Base-by-base conservation (phyloP, 1,140 invertebrate genomes). In the Drosophila repletoides region DNA sequence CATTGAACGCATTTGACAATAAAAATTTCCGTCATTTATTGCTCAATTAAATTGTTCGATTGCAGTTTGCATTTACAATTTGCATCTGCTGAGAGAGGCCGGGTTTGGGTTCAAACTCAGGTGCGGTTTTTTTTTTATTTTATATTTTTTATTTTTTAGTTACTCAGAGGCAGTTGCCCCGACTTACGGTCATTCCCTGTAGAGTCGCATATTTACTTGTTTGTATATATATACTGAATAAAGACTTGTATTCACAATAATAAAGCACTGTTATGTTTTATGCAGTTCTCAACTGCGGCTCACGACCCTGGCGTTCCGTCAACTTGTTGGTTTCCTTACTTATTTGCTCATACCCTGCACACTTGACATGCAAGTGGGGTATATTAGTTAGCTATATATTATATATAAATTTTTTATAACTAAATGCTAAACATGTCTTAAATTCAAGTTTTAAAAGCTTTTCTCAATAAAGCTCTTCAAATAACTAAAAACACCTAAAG, bases 21-120 rank as follows among this genome's bases (percentile, higher is more conserved):
- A 40, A 55, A 64, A 55, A 64, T 68, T 84, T 84, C 80, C 80
- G 80, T 76, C 75, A 86, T 86, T 80, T 84, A 86, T 79, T 83
- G 55, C 66, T 84, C 75, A 84, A 84, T 84, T 84, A 86, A 68
- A 71, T 33, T 51, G 56, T 59, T 77, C 60, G 69, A 68, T 31
- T 76, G 41, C 66, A 65, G 80, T 84, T 83, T 70, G 40, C 77
- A 59, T 52, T 43, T 45, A 40, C 55, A 66, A 63, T 68, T 68
- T 61, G 40, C 66, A 55, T 33, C 63, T 49, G 19, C 31, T 14
- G n/a, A 58, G 36, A 21, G 15, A 2, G 40, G 9, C 6, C 9
- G 40, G 19, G 26, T 21, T 28, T n/a, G 34, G 21, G 22, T 55
- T 53, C 24, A 40, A 24, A 19, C 34, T 40, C 38, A 45, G 40